phyloP scores from a whole-genome alignment of 2,888 invertebrate species.

The Calliphora vomitoria region DNA sequence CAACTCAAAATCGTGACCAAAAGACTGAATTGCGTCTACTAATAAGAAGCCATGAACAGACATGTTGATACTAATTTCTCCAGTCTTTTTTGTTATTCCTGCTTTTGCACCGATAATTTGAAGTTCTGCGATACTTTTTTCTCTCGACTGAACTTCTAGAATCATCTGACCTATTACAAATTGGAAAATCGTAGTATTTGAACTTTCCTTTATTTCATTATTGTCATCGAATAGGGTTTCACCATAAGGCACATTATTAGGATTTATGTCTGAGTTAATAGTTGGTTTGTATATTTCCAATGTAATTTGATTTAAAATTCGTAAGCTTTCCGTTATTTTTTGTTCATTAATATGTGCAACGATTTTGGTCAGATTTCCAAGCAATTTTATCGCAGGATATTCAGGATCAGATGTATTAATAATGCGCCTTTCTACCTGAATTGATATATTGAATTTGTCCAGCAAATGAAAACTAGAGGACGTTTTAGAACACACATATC shows the following conservation, averaged over 20 bases:
- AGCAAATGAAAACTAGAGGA: conserved; percentile 94
- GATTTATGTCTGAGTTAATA: conserved; percentile 4
- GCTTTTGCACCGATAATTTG: conserved; percentile 95
- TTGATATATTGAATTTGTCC: conserved; percentile 90
- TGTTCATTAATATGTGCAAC: conserved; percentile 96
- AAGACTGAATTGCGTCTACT: conserved; percentile 97
- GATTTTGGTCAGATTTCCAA: conserved; percentile 94
- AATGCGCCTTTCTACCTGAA: conserved; percentile 91
- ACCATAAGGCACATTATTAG: conserved; percentile 8
- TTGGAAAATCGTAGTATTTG: conserved; percentile 90
- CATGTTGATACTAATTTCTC: conserved; percentile 91
- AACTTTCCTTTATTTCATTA: conserved; percentile 82
- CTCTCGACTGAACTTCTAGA: conserved; percentile 93
- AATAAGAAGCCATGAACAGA: conserved; percentile 96
- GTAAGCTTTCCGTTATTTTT: conserved; percentile 90
- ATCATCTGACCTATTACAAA: conserved; percentile 95
- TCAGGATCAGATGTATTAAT: conserved; percentile 93
- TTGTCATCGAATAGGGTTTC: conserved; percentile 34
- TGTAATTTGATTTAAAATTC: conserved; percentile 84
- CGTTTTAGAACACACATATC: conserved; percentile 93
- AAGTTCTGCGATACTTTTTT: conserved; percentile 95
- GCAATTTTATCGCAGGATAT: conserved; percentile 93
- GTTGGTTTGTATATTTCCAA: conserved; percentile 68
- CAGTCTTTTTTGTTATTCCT: conserved; percentile 90
- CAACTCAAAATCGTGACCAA: conserved; percentile 97